Conservation (phyloP, 2,888 invertebrate species). For the Metellina segmentata region DNA sequence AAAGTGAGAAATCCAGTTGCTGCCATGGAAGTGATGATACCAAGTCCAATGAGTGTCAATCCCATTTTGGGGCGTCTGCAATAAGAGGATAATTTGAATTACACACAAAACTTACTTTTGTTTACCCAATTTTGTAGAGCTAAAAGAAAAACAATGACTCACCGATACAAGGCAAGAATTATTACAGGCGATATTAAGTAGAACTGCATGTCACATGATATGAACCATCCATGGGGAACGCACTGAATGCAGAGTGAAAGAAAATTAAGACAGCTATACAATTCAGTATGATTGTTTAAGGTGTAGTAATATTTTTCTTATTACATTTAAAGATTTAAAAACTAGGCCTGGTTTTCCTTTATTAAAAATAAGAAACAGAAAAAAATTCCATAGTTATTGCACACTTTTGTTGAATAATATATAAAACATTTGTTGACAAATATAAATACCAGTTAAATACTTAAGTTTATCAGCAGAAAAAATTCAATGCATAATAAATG, state of each 20-base stretch:
- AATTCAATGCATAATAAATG: background rate
- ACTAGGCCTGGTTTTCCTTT: no score
- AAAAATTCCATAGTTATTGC: background rate
- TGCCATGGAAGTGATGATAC: slow-evolving; percentile 69
- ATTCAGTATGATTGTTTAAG: background rate
- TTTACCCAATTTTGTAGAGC: background rate
- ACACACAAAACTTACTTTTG: no score
- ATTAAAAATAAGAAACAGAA: background rate
- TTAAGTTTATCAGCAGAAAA: background rate
- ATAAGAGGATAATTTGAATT: background rate
- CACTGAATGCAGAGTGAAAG: slow-evolving; percentile 66
- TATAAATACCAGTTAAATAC: background rate
- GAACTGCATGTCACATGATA: slow-evolving; percentile 77
- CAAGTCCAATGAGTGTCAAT: slow-evolving; percentile 61
- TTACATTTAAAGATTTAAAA: no score
- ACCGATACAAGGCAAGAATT: slow-evolving; percentile 74
- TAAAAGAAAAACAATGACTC: slow-evolving; percentile 5
- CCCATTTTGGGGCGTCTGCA: slow-evolving; percentile 72
- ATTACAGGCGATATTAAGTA: slow-evolving; percentile 75
- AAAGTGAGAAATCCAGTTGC: slow-evolving; percentile 73
- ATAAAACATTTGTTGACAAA: no score
- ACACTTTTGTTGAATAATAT: no score
- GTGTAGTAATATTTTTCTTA: background rate
- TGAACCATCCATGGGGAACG: slow-evolving; percentile 77
- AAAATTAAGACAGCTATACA: background rate